Evolutionary conservation across 2,888 invertebrate genomes (phyloP).

Genomic region (Thecophora atra): DNA sequence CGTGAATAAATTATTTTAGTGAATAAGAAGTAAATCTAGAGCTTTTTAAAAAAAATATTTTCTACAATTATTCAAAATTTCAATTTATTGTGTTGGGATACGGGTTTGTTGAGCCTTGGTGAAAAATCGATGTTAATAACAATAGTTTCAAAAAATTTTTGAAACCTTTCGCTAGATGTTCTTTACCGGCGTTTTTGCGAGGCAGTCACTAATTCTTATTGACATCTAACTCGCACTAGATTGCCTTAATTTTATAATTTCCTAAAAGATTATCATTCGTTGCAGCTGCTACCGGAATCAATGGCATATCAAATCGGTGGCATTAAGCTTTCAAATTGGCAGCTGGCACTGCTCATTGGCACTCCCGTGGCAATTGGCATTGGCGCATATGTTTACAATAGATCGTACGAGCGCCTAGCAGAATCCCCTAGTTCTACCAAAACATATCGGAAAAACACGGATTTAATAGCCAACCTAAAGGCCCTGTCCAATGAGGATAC

Average conservation of each 20-base stretch:
- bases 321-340: conserved; percentile 75
- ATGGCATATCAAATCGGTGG: conserved; percentile 55
- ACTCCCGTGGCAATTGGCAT: conserved; percentile 85
- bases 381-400: conserved; percentile 72
- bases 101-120: background rate
- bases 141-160: conserved; percentile 6
- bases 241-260: background rate
- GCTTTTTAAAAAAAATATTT: background rate
- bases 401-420: conserved; percentile 32
- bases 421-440: background rate
- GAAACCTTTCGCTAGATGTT: background rate
- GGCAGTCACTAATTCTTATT: too few relatives aligned
- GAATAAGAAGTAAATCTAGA: conserved; percentile 26
- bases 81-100: background rate
- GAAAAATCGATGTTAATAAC: conserved; percentile 30
- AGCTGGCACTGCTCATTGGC: conserved; percentile 84
- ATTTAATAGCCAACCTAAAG: conserved; percentile 68
- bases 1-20: conserved; percentile 32
- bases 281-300: conserved; percentile 17
- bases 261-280: background rate
- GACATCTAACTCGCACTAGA: background rate
- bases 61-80: background rate
- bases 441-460: conserved; percentile 65
- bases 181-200: too few relatives aligned
- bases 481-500: conserved; percentile 68